Conservation (phyloP, 2,888 invertebrate genomes). For the Phragmatobia fuliginosa region DNA sequence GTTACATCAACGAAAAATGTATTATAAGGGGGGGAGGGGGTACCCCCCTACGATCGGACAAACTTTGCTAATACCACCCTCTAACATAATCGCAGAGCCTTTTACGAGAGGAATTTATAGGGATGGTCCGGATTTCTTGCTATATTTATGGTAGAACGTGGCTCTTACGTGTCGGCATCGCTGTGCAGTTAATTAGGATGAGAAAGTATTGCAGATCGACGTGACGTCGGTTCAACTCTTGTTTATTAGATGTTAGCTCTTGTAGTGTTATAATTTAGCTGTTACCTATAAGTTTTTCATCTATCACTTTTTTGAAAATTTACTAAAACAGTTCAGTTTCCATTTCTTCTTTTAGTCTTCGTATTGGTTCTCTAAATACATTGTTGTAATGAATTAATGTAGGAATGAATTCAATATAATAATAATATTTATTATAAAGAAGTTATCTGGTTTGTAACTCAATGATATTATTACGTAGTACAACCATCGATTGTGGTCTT, state of each 20-base stretch:
- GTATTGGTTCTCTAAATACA: too few species aligned
- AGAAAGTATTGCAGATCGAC: slow-evolving; percentile 65
- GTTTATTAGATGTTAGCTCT: slow-evolving; percentile 34
- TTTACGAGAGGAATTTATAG: slow-evolving; percentile 87
- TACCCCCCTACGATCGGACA: slow-evolving; percentile 79
- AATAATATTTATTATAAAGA: not conserved
- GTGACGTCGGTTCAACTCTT: slow-evolving; percentile 27
- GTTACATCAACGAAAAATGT: slow-evolving; percentile 88
- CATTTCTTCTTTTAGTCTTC: too few species aligned
- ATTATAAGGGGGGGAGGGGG: slow-evolving; percentile 73
- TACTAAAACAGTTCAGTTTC: too few species aligned
- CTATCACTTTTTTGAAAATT: too few species aligned
- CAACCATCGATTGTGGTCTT: slow-evolving; percentile 73
- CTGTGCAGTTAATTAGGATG: slow-evolving; percentile 80
- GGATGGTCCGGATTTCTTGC: slow-evolving; percentile 85
- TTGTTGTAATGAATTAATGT: too few species aligned
- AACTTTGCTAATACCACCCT: slow-evolving; percentile 87
- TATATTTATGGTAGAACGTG: slow-evolving; percentile 83
- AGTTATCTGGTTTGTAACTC: slow-evolving; percentile 23
- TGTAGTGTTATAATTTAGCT: slow-evolving; percentile 26
- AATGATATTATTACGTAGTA: slow-evolving; percentile 51
- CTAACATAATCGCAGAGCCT: slow-evolving; percentile 86
- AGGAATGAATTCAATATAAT: too few species aligned
- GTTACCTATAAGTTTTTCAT: too few species aligned
- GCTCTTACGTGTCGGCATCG: slow-evolving; percentile 78